Percentiles rank a stretch among this genome's conserved stretches.
These are phyloP conservation scores for Eustalomyia histrio DNA, from an alignment of 2,888 invertebrate genomes.

Conservation along the genomic window DNA sequence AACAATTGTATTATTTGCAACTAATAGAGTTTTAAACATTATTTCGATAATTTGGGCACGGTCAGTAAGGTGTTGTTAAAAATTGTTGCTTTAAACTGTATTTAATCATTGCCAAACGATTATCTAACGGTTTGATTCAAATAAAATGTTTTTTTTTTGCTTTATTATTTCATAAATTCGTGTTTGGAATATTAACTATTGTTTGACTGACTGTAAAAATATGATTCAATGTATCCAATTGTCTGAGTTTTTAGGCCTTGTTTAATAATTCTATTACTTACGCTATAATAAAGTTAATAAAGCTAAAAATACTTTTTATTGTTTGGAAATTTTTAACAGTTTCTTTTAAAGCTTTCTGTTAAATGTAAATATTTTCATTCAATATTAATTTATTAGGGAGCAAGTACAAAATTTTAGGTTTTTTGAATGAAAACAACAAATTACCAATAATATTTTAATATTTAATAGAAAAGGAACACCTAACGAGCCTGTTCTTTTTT, in stretches of 20 bases:
- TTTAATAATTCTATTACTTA: neutral
- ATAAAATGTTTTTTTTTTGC: constrained; percentile 7
- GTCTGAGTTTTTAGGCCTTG: neutral
- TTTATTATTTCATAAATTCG: constrained; percentile 7
- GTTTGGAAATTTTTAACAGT: too few relatives aligned
- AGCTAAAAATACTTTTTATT: too few relatives aligned
- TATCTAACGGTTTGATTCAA: constrained; percentile 46
- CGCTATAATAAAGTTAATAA: too few relatives aligned
- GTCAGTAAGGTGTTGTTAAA: neutral
- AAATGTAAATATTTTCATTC: too few relatives aligned
- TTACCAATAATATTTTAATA: too few relatives aligned
- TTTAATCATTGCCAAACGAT: constrained; percentile 35
- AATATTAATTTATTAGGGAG: too few relatives aligned
- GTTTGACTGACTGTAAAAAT: neutral
- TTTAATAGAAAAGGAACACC: too few relatives aligned
- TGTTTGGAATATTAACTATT: constrained; percentile 29
- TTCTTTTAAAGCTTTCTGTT: too few relatives aligned
- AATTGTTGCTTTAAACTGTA: constrained; percentile 21
- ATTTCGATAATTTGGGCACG: neutral
- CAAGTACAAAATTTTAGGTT: too few relatives aligned
- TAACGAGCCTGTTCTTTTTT: too few relatives aligned
- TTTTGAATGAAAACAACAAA: too few relatives aligned
- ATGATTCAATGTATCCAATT: neutral
- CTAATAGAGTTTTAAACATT: neutral
- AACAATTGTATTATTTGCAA: neutral